A percentile compares a stretch with the other conserved stretches of the same genome.
These are phyloP conservation scores for Lumbricus terrestris DNA, from an alignment of 2,888 invertebrate species.

Conservation along the genomic window DNA sequence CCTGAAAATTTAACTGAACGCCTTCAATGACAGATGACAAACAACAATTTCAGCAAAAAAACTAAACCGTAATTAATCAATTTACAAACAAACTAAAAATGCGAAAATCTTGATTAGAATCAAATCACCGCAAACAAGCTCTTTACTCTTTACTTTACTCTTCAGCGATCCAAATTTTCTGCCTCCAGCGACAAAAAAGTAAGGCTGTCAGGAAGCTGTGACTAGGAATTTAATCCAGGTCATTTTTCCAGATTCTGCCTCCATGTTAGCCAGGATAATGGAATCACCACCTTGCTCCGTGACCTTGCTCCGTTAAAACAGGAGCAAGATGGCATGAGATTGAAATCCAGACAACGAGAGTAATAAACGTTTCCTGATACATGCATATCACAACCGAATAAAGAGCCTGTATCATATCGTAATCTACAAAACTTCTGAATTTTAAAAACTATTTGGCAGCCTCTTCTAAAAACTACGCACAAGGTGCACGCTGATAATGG, in stretches of 20 bases:
- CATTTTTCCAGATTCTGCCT: background rate
- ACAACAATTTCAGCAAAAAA: background rate
- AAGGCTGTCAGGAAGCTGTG: background rate
- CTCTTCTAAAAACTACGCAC: background rate
- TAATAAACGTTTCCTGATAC: background rate
- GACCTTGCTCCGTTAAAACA: background rate
- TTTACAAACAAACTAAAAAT: background rate
- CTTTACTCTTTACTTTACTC: slow-evolving; percentile 3
- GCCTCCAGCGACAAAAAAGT: background rate
- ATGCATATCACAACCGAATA: slow-evolving; percentile 3
- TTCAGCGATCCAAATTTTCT: background rate
- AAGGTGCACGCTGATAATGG: background rate
- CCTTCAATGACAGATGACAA: background rate
- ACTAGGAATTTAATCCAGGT: background rate
- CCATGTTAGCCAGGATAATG: background rate
- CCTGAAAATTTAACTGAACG: background rate
- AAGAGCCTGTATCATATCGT: background rate
- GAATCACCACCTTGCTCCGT: background rate
- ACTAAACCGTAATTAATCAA: background rate
- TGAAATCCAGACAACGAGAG: background rate
- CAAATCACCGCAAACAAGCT: background rate
- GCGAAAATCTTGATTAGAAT: background rate
- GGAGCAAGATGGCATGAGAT: background rate
- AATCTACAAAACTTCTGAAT: background rate
- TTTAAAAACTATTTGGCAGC: background rate